Percentiles rank a stretch among this genome's conserved stretches.
phyloP scores from a whole-genome alignment of 2,888 invertebrate species.

The Pherbina coryleti region DNA sequence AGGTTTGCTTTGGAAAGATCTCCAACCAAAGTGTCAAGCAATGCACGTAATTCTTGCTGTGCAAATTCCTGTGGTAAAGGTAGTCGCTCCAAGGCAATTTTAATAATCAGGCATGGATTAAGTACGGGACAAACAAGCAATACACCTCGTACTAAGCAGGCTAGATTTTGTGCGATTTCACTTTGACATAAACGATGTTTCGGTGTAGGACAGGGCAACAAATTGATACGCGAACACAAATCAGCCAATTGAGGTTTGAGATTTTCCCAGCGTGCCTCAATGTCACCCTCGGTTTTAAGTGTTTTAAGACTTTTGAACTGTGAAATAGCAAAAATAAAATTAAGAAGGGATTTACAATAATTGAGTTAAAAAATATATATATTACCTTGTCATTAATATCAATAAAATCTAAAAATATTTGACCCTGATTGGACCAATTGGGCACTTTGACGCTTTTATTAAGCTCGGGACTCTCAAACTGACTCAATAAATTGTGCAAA shows the following conservation, averaged over 20 bases:
- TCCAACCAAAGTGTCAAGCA: conserved; percentile 60
- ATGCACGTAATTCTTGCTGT: conserved; percentile 62
- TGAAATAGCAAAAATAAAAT: conserved; percentile 37
- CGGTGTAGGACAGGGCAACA: conserved; percentile 68
- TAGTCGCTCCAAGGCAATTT: conserved; percentile 66
- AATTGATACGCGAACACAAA: conserved; percentile 67
- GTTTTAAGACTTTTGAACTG: conserved; percentile 65
- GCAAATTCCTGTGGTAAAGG: conserved; percentile 69
- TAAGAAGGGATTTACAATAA: neutral
- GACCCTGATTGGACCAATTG: conserved; percentile 81
- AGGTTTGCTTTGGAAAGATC: conserved; percentile 58
- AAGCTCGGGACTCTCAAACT: conserved; percentile 72
- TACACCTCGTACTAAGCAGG: conserved; percentile 67
- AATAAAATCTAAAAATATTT: conserved; percentile 80
- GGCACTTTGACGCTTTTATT: conserved; percentile 71
- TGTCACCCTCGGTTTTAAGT: conserved; percentile 62
- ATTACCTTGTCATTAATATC: conserved; percentile 75
- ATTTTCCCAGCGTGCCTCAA: conserved; percentile 68
- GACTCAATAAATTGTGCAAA: conserved; percentile 74
- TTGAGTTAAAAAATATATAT: conserved; percentile 36
- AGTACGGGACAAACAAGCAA: conserved; percentile 64
- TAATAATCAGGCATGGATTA: conserved; percentile 64
- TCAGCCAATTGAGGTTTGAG: conserved; percentile 68
- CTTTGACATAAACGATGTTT: conserved; percentile 70
- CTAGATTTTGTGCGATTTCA: conserved; percentile 68